Conservation (phyloP, 2,113 vertebrate species). For the Urocolius indicus region DNA sequence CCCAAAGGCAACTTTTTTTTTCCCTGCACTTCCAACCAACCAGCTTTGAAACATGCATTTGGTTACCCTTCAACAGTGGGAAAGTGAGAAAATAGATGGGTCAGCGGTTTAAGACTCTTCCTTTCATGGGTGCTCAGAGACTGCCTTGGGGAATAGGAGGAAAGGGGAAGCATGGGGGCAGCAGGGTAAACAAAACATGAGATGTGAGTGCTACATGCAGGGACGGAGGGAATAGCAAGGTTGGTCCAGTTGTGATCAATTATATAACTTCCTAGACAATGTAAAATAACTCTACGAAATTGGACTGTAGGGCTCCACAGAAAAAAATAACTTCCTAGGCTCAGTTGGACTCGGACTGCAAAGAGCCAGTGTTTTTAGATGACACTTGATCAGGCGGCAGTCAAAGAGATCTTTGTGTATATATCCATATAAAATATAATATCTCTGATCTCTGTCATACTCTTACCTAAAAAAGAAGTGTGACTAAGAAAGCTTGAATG, state of each 20-base stretch:
- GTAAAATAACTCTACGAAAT: background rate
- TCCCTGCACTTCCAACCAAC: background rate
- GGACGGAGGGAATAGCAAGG: background rate
- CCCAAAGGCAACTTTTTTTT: background rate
- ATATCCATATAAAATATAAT: background rate
- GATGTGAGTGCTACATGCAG: background rate
- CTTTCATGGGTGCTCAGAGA: background rate
- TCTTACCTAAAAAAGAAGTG: constrained; percentile 34
- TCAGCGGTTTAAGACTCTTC: background rate
- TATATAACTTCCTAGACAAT: background rate
- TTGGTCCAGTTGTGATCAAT: background rate
- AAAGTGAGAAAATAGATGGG: constrained; percentile 42
- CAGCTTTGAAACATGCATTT: background rate
- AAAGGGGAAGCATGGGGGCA: background rate
- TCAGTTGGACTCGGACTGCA: background rate
- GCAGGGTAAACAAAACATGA: background rate
- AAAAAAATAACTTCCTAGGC: background rate
- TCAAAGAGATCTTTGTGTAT: constrained; percentile 26
- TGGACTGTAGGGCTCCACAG: background rate
- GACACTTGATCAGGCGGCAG: background rate
- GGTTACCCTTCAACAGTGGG: background rate
- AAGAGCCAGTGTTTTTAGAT: background rate
- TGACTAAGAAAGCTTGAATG: constrained; percentile 52
- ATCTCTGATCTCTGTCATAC: constrained; percentile 35
- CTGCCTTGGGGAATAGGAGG: background rate